Base-by-base conservation (phyloP, 1,140 invertebrate genomes). In the Ostrea denselamellosa region DNA sequence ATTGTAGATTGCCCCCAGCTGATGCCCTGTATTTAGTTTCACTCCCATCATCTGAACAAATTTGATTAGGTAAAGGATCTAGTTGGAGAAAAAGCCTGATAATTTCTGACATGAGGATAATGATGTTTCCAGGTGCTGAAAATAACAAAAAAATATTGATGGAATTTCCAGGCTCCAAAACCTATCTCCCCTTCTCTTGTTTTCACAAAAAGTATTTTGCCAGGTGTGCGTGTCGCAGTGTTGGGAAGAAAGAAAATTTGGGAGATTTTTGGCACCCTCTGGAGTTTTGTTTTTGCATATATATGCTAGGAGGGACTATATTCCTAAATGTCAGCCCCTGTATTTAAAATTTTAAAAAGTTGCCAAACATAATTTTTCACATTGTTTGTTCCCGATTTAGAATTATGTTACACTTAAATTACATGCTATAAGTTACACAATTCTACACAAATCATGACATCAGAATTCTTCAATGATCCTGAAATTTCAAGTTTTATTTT, bases 1-100 rank as follows among this genome's bases (percentile, higher is more conserved):
- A 83, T 52, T 14, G 82, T 34, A 83, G 52, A 83, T 53, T 34
- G 58, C 28, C 52, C 53, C 54, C 53, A 19, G 53, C 82, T 83
- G 82, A 83, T 52, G 44, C 53, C 53, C 22, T 83, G 53, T 83
- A 83, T 83, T 53, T 19, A 52, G 25, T 83, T 83, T 83, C 82
- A 83, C 82, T 25, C 34, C 82, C 53, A 17, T 83, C 82, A 53
- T 83, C 51, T 83, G 82, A 53, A 83, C 82, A 83, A 83, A 83
- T 83, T 83, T 83, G 82, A 83, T 83, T 83, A 83, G 82, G 53
- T 19, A 54, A 53, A 52, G 82, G 82, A 83, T 77, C 68, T 77
- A 53, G 53, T 52, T 51, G 12, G 82, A 54, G 51, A 83, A 54
- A 83, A 83, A 51, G 53, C 12, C 82, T 83, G 82, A 83, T 83